A percentile compares a stretch with the other conserved stretches of the same genome.
These are phyloP conservation scores for Abscondita cerata DNA, from an alignment of 2,888 invertebrate species.

Conservation along the genomic window DNA sequence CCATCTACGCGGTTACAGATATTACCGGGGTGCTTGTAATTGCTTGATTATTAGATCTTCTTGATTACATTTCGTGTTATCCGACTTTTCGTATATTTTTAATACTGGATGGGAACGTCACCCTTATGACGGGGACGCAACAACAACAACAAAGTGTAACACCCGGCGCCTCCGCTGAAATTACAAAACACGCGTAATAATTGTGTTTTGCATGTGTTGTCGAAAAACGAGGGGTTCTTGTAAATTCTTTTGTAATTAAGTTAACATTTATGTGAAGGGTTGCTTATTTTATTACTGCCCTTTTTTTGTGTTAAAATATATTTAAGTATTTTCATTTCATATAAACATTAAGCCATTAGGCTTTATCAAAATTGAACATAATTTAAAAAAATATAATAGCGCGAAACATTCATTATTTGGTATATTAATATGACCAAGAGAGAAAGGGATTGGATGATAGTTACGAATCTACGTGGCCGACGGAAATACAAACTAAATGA, in stretches of 20 bases:
- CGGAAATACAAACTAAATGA: too few relatives aligned
- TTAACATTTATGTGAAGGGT: background rate
- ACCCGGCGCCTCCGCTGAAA: conserved; percentile 3
- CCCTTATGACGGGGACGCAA: conserved; percentile 20
- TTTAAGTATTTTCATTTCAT: too few relatives aligned
- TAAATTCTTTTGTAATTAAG: conserved; percentile 10
- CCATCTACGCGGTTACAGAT: conserved; percentile 31
- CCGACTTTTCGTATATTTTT: conserved; percentile 18
- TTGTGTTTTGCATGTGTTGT: conserved; percentile 4
- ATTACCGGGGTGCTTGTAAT: conserved; percentile 31
- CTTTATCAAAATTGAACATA: too few relatives aligned
- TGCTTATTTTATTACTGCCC: too few relatives aligned
- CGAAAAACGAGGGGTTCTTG: background rate
- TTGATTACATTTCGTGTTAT: conserved; percentile 29
- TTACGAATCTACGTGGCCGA: too few relatives aligned
- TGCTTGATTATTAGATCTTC: conserved; percentile 30
- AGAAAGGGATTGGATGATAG: too few relatives aligned
- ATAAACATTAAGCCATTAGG: too few relatives aligned
- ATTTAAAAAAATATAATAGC: too few relatives aligned
- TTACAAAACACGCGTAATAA: conserved; percentile 10
- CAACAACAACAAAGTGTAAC: conserved; percentile 15
- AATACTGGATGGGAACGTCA: conserved; percentile 1
- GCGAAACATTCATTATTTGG: too few relatives aligned
- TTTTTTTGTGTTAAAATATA: too few relatives aligned
- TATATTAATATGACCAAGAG: too few relatives aligned